These are phyloP conservation scores for Drosophila antonietae DNA, from an alignment of 2,888 invertebrate species.

Conservation along the genomic window DNA sequence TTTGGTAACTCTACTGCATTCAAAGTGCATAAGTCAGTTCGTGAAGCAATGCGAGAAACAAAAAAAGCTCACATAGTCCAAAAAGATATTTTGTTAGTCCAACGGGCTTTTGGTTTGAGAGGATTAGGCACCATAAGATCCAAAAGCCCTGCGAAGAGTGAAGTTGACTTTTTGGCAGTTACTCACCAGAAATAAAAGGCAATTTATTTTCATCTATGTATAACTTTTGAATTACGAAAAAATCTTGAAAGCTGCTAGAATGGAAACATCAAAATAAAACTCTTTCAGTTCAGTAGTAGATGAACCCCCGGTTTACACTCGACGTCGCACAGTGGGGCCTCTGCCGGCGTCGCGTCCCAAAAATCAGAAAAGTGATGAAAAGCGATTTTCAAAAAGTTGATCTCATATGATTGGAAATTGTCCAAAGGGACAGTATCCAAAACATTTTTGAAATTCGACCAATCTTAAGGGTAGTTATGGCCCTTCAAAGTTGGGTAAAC, in stretches of 20 bases:
- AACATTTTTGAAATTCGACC: no score
- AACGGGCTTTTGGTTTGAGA: neutral
- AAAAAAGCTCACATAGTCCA: slow-evolving; percentile 29
- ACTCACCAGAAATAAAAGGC: slow-evolving; percentile 43
- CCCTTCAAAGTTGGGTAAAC: no score
- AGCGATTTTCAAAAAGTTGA: no score
- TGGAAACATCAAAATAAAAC: slow-evolving; percentile 1
- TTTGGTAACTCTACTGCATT: slow-evolving; percentile 72
- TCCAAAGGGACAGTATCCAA: no score
- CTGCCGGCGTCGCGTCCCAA: no score
- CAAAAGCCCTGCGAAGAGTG: slow-evolving; percentile 3
- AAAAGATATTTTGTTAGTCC: slow-evolving; percentile 49
- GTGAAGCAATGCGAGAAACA: slow-evolving; percentile 42
- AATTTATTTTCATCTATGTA: slow-evolving; percentile 52
- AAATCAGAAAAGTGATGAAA: no score
- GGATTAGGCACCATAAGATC: slow-evolving; percentile 15
- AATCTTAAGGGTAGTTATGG: no score
- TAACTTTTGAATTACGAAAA: slow-evolving; percentile 11
- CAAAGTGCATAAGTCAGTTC: slow-evolving; percentile 74
- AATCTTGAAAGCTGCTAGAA: slow-evolving; percentile 17
- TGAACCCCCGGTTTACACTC: slow-evolving; percentile 5
- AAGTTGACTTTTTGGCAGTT: slow-evolving; percentile 50
- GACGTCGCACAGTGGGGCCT: no score
- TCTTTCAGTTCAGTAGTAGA: slow-evolving; percentile 6
- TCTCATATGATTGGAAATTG: no score